Percentiles rank a stretch among this genome's conserved stretches.
These are phyloP conservation scores for Bursaphelenchus okinawaensis DNA, from an alignment of 2,888 invertebrate species.

Conservation along the genomic window DNA sequence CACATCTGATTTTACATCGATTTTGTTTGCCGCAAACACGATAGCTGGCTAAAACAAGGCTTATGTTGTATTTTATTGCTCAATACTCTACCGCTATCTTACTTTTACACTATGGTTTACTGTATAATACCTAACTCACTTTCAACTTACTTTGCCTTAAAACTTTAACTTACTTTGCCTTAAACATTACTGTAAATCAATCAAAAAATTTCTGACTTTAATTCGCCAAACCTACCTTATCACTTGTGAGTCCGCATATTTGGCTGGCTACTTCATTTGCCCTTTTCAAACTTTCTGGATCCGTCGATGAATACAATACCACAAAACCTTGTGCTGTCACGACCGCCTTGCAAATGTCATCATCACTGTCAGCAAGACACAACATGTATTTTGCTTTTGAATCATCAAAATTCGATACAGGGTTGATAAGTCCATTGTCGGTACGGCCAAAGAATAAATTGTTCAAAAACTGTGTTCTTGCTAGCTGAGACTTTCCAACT, in stretches of 20 bases:
- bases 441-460: conserved; percentile 16
- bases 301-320: neutral
- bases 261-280: neutral
- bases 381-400: conserved; percentile 15
- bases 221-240: too few relatives aligned
- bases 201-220: too few relatives aligned
- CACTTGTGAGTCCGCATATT: neutral
- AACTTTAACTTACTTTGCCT: too few relatives aligned
- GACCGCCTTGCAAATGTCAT: neutral
- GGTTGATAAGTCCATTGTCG: neutral
- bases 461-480: conserved; percentile 11
- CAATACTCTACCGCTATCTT: too few relatives aligned
- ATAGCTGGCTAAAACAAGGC: neutral
- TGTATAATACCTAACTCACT: neutral
- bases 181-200: too few relatives aligned
- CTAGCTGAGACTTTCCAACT: conserved; percentile 37
- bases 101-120: neutral
- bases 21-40: neutral
- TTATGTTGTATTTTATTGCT: too few relatives aligned
- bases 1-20: neutral
- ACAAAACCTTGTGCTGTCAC: neutral
- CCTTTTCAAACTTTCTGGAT: neutral
- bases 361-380: conserved; percentile 9
- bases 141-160: neutral
- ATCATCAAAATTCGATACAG: conserved; percentile 2